Conservation (phyloP, 2,888 invertebrate genomes). For the Belgica antarctica region DNA sequence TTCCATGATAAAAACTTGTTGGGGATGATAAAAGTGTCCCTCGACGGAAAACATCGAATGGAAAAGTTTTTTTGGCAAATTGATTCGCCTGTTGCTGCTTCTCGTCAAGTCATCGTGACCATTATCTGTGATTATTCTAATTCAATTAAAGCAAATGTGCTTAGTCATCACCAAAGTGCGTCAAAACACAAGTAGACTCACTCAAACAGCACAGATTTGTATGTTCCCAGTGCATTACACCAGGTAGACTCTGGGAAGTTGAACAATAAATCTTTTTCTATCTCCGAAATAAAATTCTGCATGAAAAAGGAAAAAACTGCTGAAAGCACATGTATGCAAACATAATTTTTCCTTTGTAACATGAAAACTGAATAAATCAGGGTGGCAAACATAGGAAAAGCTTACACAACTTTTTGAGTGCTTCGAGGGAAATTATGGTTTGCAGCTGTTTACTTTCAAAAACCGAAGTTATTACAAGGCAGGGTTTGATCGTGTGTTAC, state of each 20-base stretch:
- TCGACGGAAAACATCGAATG: not conserved
- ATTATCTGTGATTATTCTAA: slow-evolving; percentile 41
- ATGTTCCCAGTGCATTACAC: not conserved
- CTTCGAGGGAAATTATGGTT: not conserved
- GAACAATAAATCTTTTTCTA: slow-evolving; percentile 19
- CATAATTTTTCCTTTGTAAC: slow-evolving; percentile 10
- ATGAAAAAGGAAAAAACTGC: not conserved
- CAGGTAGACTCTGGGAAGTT: not conserved
- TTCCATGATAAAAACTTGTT: not conserved
- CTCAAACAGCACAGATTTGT: not conserved
- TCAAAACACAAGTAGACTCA: not conserved
- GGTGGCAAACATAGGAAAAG: not conserved
- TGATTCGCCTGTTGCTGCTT: slow-evolving; percentile 23
- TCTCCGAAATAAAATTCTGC: not conserved
- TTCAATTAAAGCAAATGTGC: slow-evolving; percentile 42
- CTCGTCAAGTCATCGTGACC: slow-evolving; percentile 15
- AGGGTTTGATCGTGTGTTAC: too few species aligned
- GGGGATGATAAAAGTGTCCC: not conserved
- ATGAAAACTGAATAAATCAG: slow-evolving; percentile 23
- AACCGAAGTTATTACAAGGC: slow-evolving; percentile 14
- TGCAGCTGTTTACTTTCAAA: slow-evolving; percentile 36
- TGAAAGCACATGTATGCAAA: slow-evolving; percentile 24
- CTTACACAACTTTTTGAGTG: slow-evolving; percentile 16
- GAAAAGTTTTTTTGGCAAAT: slow-evolving; percentile 28
- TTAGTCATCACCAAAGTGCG: slow-evolving; percentile 28